Base-by-base conservation (phyloP, 2,113 vertebrate genomes). In the Nicator chloris region DNA sequence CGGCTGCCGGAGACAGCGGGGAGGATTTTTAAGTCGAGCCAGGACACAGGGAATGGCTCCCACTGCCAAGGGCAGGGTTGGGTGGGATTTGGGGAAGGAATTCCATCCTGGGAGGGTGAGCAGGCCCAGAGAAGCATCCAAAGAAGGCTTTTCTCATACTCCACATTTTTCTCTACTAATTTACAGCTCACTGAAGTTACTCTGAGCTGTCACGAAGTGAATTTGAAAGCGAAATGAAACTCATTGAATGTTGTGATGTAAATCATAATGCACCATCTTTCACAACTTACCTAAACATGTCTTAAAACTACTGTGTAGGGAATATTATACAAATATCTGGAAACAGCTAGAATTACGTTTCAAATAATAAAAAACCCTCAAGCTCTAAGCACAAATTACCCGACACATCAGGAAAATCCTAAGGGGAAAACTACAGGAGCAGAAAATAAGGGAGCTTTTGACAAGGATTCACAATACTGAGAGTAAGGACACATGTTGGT, bases 401-500 rank as follows among this genome's bases (percentile, higher is more conserved):
- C 35, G 35, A 31, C 18, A 28, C 14, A 51, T 16, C 37, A 35
- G 30, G 20, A 27, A 63, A 35, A 39, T 6, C 47, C 21, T 10
- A 22, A 19, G 24, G 22, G 64, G 72, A 49, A 80, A 93, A 57
- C 6, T 11, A 22, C 31, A 54, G 28, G 50, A 70, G 40, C 24
- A 51, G 31, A 37, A 77, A 68, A 65, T 9, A 40, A 26, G 28
- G 50, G 42, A 83, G 18, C 4, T 90, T 69, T 49, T 16, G 31
- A 10, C 37, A 68, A 33, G 42, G 68, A 68, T 27, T 68, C n/a
- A 22, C 33, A 44, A 33, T 4, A 26, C 20, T 44, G 5, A 35
- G 49, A 23, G 4, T 23, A 45, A 35, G 6, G 75, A 18, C 1
- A 0, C 7, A 7, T 2, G 4, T 4, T 42, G 8, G 2, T 22